Percentiles rank a stretch among this genome's conserved stretches.
Conservation (phyloP, 2,113 vertebrate genomes). For the Nothoprocta perdicaria region DNA sequence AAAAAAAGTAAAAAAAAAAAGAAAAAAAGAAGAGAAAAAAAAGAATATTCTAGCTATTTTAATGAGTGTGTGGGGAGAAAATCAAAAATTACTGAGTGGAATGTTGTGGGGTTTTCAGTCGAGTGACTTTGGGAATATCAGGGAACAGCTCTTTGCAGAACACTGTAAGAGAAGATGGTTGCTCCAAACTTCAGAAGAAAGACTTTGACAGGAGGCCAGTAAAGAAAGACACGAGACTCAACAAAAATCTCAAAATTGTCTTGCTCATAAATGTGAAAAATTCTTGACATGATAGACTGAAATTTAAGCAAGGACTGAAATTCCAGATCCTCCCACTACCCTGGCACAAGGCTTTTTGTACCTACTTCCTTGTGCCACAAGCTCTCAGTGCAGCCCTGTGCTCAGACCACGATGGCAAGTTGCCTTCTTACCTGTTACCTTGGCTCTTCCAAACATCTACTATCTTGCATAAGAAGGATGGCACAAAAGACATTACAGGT, state of each 20-base stretch:
- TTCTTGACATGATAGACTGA: background rate
- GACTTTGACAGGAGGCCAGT: background rate
- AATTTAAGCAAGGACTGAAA: background rate
- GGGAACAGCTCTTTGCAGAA: background rate
- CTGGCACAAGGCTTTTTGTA: background rate
- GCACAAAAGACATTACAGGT: background rate
- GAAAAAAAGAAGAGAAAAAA: background rate
- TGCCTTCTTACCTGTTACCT: background rate
- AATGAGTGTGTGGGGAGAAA: background rate
- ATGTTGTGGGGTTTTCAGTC: background rate
- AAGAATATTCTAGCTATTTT: background rate
- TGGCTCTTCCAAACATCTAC: background rate
- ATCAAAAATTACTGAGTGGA: background rate
- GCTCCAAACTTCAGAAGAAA: background rate
- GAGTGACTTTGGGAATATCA: background rate
- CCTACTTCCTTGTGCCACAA: no score
- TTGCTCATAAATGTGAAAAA: background rate
- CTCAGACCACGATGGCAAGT: background rate
- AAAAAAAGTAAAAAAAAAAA: no score
- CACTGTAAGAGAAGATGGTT: background rate
- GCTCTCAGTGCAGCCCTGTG: background rate
- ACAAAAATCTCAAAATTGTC: background rate
- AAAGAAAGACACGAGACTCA: background rate
- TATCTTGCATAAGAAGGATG: background rate
- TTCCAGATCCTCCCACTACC: background rate